Percentiles rank a stretch among this genome's conserved stretches.
These are phyloP conservation scores for Craterocephalus amniculus DNA, from an alignment of 2,797 vertebrate species.

Conservation along the genomic window DNA sequence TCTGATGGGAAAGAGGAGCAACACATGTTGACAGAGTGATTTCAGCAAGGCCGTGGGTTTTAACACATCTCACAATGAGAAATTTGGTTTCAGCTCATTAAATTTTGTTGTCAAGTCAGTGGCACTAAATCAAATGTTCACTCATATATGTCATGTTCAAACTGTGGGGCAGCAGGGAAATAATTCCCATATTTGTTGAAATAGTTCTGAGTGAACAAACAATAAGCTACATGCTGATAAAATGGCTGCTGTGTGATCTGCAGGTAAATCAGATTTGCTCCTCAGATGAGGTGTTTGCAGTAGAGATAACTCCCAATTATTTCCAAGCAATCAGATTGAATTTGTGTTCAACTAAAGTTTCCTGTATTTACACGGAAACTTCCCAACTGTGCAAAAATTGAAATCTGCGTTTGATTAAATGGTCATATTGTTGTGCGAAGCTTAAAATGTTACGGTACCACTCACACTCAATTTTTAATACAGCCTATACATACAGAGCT, in stretches of 20 bases:
- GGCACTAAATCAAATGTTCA: background rate
- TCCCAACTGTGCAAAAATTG: background rate
- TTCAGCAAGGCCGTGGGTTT: too few relatives aligned
- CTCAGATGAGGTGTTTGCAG: background rate
- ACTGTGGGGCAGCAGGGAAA: background rate
- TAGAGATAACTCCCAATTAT: background rate
- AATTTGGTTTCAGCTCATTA: too few relatives aligned
- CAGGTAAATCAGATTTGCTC: background rate
- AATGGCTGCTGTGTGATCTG: background rate
- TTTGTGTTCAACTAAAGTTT: background rate
- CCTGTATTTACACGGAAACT: background rate
- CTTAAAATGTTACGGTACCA: too few relatives aligned
- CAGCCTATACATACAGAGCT: background rate
- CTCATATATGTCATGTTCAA: background rate
- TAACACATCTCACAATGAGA: too few relatives aligned
- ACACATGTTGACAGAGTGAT: background rate
- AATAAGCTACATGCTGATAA: too few relatives aligned
- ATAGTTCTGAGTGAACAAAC: too few relatives aligned
- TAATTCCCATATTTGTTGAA: background rate
- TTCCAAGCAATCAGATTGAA: background rate
- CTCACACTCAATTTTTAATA: background rate
- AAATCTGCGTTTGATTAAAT: too few relatives aligned
- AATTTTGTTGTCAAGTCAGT: background rate
- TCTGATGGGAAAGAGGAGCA: slow-evolving; percentile 29
- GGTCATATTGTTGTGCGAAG: background rate